Base-by-base conservation (phyloP, 2,888 invertebrate genomes). In the Drosophila mimetica region DNA sequence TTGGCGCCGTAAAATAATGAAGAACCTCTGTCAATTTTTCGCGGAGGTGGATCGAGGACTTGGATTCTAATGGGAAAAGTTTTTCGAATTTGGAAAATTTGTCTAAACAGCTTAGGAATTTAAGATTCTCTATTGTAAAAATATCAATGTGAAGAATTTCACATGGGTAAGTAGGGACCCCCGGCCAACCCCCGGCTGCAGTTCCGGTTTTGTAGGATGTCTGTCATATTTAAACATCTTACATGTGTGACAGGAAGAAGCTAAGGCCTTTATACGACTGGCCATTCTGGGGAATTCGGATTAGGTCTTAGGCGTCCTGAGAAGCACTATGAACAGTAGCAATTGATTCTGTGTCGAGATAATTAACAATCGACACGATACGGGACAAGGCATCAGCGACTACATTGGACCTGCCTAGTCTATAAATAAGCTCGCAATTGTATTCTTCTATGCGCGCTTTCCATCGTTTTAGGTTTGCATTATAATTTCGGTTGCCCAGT, bases 371-470 rank as follows among this genome's bases (percentile, higher is more conserved):
- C n/a, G n/a, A n/a, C 1, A 8, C 1, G 9, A 48, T 34, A n/a
- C 32, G 20, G 0, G 48, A 48, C 9, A 34, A 14, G n/a, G 34
- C 32, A 32, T 48, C 18, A 9, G 32, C 34, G 20, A 34, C 28
- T 11, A 50, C n/a, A 14, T 36, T 48, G 1, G 20, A 48, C 20
- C n/a, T 34, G 5, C 34, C 32, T 8, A 7, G 36, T 7, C 37
- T 51, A 14, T 51, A 51, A 8, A 51, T 37, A 11, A 50, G 14
- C 6, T 22, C 22, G 14, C 36, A 50, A 11, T 50, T 36, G 30
- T 22, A 42, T 1, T 42, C 11, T 2, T 42, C 53, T 7, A 52
- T 52, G 1, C n/a, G 13, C 4, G 28, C 5, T 16, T 28, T 52
- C 9, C 39, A 39, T 2, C 22, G 30, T 11, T 42, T 53, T 4